Evolutionary conservation across 2,113 vertebrate species (phyloP).

Genomic region (Nansenia antarctica): DNA sequence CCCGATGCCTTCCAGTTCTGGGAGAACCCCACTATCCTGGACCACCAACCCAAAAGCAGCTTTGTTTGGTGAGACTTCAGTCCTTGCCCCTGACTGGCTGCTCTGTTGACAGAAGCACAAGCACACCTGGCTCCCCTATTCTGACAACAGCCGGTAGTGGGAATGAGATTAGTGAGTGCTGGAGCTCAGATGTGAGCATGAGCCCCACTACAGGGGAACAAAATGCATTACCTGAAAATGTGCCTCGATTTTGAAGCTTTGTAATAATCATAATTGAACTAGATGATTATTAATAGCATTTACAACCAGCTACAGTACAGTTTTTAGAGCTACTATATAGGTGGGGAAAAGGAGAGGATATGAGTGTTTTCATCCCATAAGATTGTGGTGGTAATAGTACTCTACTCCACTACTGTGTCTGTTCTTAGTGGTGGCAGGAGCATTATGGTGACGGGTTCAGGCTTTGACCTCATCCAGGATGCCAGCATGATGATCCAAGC

Average conservation of each 20-base stretch:
- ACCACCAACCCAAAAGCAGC: slow-evolving; percentile 79
- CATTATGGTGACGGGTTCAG: slow-evolving; percentile 81
- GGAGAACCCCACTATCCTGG: slow-evolving; percentile 81
- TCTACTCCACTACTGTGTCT: no score
- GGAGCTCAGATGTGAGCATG: background rate
- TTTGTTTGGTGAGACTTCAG: slow-evolving; percentile 83
- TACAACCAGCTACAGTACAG: no score
- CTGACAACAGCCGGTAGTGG: background rate
- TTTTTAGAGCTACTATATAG: no score
- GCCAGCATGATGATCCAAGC: slow-evolving; percentile 79
- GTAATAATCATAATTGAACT: no score
- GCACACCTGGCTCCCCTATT: background rate
- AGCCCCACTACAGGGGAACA: no score
- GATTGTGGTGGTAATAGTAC: slow-evolving; percentile 27
- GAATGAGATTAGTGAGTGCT: background rate
- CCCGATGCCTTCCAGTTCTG: slow-evolving; percentile 68
- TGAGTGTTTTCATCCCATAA: background rate
- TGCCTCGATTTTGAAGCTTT: no score
- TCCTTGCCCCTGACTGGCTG: background rate
- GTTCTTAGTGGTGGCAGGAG: slow-evolving; percentile 86
- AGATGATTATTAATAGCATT: no score
- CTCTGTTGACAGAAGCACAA: background rate
- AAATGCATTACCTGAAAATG: no score
- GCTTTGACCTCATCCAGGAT: slow-evolving; percentile 87
- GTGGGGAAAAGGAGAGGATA: background rate